Conservation (phyloP, 2,113 vertebrate genomes). For the Oncorhynchus tshawytscha region DNA sequence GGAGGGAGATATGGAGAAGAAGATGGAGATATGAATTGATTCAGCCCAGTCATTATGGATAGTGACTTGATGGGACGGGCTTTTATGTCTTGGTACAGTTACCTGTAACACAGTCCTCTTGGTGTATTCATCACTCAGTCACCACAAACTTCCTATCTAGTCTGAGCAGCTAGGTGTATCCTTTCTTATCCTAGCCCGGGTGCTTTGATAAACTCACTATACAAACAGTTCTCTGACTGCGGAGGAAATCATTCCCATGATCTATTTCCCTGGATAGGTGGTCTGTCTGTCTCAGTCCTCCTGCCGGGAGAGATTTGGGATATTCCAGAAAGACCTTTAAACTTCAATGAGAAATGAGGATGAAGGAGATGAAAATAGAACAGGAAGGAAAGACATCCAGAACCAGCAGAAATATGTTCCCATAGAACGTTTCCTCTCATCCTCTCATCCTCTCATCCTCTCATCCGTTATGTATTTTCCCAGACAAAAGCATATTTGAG, state of each 20-base stretch:
- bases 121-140: neutral
- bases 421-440: slow-evolving; percentile 51
- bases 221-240: slow-evolving; percentile 14
- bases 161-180: neutral
- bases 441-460: slow-evolving; percentile 29
- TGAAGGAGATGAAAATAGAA: slow-evolving; percentile 47
- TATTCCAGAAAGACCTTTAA: slow-evolving; percentile 54
- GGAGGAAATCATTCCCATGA: slow-evolving; percentile 62
- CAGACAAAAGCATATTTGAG: slow-evolving; percentile 45
- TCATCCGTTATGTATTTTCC: slow-evolving; percentile 61
- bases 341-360: slow-evolving; percentile 40
- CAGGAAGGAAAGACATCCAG: slow-evolving; percentile 28
- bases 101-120: slow-evolving; percentile 10
- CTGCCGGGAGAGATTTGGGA: slow-evolving; percentile 54
- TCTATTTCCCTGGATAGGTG: slow-evolving; percentile 40
- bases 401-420: slow-evolving; percentile 44
- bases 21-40: slow-evolving; percentile 28
- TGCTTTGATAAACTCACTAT: slow-evolving; percentile 33
- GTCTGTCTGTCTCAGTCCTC: slow-evolving; percentile 46
- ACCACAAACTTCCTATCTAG: slow-evolving; percentile 1
- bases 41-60: slow-evolving; percentile 13
- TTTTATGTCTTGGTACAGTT: slow-evolving; percentile 8
- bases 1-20: slow-evolving; percentile 17
- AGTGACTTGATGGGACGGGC: slow-evolving; percentile 24
- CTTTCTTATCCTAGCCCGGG: neutral